These are phyloP conservation scores for Grantiella picta DNA, from an alignment of 2,113 vertebrate genomes.

Conservation along the genomic window DNA sequence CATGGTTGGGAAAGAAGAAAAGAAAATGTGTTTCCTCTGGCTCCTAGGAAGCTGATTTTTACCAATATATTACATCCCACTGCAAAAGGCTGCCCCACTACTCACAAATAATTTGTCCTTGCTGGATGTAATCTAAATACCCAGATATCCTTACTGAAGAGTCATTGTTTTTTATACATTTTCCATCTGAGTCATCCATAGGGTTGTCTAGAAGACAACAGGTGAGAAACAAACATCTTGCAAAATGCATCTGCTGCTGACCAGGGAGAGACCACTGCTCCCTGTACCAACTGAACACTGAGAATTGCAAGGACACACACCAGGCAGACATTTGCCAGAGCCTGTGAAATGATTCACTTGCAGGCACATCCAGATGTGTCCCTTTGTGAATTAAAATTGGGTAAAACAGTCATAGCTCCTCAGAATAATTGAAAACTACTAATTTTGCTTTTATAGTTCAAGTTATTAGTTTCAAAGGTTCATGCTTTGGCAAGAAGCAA, in stretches of 20 bases:
- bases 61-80: neutral
- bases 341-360: neutral
- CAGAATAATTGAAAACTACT: neutral
- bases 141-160: neutral
- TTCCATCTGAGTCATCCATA: neutral
- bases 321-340: neutral
- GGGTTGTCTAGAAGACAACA: neutral
- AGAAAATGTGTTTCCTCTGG: neutral
- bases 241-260: neutral
- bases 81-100: neutral
- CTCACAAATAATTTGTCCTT: neutral
- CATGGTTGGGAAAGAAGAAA: neutral
- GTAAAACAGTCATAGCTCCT: neutral
- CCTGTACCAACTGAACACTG: neutral
- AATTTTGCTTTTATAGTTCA: neutral
- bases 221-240: neutral
- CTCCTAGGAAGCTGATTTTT: neutral
- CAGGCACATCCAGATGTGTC: neutral
- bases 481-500: neutral
- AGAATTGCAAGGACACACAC: neutral
- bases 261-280: neutral
- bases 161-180: neutral
- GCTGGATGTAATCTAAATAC: neutral
- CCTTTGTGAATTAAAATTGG: neutral
- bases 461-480: neutral